phyloP scores from a whole-genome alignment of 2,113 vertebrate species.

The Lethenteron reissneri region DNA sequence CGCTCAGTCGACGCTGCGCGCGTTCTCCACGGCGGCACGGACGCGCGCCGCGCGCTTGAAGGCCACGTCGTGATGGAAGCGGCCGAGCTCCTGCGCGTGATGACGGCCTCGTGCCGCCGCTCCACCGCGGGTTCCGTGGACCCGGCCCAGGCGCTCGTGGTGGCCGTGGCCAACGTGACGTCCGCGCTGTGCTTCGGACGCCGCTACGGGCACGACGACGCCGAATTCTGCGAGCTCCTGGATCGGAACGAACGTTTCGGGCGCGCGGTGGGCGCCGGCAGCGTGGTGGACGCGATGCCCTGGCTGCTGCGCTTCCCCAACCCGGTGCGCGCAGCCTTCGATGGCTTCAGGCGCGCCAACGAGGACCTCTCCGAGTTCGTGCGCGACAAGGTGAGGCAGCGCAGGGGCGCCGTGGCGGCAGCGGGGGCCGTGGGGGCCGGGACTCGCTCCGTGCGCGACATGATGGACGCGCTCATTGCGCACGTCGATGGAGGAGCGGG shows the following conservation, averaged over 20 bases:
- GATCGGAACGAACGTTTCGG: constrained; percentile 33
- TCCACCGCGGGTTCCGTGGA: constrained; percentile 23
- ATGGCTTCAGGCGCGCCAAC: constrained; percentile 41
- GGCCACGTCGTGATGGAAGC: constrained; percentile 35
- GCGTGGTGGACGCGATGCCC: constrained; percentile 51
- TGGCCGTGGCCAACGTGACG: constrained; percentile 43
- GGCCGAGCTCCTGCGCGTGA: constrained; percentile 26
- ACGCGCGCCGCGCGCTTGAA: constrained; percentile 31
- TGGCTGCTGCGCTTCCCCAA: constrained; percentile 58
- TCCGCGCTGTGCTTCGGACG: constrained; percentile 53
- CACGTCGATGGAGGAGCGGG: constrained; percentile 24
- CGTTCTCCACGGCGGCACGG: constrained; percentile 32
- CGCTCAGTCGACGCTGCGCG: constrained; percentile 34
- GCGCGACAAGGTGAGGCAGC: constrained; percentile 29
- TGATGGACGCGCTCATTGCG: constrained; percentile 40
- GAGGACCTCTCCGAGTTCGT: constrained; percentile 38
- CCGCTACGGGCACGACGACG: constrained; percentile 34
- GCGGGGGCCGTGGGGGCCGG: constrained; percentile 12
- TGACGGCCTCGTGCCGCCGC: constrained; percentile 14
- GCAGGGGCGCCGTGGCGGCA: constrained; percentile 29
- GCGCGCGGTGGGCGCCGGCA: constrained; percentile 47
- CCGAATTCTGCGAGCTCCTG: constrained; percentile 38
- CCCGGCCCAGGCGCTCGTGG: constrained; percentile 27
- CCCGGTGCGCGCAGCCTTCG: constrained; percentile 37
- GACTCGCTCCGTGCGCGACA: constrained; percentile 18